A percentile compares a stretch with the other conserved stretches of the same genome.
Evolutionary conservation across 2,797 vertebrate genomes (phyloP).

Genomic region (Etheostoma perlongum): DNA sequence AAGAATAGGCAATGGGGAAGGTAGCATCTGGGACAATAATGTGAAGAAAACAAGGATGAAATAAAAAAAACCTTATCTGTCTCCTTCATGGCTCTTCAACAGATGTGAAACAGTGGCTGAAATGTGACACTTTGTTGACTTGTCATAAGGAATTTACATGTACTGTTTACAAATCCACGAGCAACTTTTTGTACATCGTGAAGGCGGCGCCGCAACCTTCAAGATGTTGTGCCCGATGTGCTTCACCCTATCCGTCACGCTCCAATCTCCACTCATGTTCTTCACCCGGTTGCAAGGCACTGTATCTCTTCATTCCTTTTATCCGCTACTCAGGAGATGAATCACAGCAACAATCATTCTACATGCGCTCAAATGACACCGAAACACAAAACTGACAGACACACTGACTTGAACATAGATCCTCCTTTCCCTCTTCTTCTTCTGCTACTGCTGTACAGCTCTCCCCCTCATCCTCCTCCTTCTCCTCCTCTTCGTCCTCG

Average conservation of each 20-base stretch:
- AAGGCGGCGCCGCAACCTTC: constrained; percentile 44
- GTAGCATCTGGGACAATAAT: not conserved
- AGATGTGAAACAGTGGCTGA: constrained; percentile 30
- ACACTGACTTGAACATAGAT: constrained; percentile 55
- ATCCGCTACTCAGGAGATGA: constrained; percentile 70
- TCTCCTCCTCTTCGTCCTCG: constrained; percentile 5
- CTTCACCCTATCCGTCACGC: constrained; percentile 67
- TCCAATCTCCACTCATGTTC: constrained; percentile 54
- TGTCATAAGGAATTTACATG: constrained; percentile 61
- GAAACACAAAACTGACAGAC: constrained; percentile 71
- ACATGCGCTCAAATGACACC: constrained; percentile 67
- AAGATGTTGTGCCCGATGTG: constrained; percentile 53
- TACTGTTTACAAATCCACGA: constrained; percentile 35
- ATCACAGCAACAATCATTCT: constrained; percentile 69
- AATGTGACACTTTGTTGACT: constrained; percentile 58
- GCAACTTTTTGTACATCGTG: constrained; percentile 19
- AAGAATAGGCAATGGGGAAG: not conserved
- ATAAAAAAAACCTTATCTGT: not conserved
- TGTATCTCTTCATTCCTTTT: constrained; percentile 68
- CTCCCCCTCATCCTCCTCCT: no score
- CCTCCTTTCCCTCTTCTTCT: constrained; percentile 32
- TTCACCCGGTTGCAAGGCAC: constrained; percentile 50
- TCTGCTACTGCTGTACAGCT: not conserved
- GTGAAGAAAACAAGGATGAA: not conserved
- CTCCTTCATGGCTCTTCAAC: constrained; percentile 19